A percentile compares a stretch with the other conserved stretches of the same genome.
These are phyloP conservation scores for Centropus bengalensis DNA, from an alignment of 2,113 vertebrate species.

Conservation along the genomic window DNA sequence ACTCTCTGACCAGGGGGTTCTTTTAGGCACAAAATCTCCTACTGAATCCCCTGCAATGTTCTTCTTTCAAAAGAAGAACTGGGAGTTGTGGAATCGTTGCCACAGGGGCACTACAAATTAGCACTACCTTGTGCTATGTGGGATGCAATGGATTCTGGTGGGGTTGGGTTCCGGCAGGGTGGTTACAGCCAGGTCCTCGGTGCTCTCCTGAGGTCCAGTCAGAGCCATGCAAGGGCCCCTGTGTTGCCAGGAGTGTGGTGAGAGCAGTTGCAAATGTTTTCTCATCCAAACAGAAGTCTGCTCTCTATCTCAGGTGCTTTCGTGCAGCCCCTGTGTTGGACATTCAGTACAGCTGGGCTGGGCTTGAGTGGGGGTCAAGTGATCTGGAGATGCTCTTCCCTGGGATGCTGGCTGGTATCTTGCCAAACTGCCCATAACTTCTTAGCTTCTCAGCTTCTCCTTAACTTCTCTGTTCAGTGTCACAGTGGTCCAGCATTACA, in stretches of 20 bases:
- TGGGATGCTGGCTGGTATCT: not conserved
- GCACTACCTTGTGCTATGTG: not conserved
- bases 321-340: not conserved
- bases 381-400: not conserved
- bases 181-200: not conserved
- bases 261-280: not conserved
- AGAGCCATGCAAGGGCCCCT: not conserved
- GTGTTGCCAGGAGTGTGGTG: not conserved
- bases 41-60: not conserved
- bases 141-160: not conserved
- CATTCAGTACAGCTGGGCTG: not conserved
- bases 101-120: not conserved
- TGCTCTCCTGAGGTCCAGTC: rapidly evolving
- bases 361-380: not conserved
- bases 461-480: not conserved
- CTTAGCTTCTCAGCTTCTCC: not conserved
- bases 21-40: not conserved
- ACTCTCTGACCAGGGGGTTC: not conserved
- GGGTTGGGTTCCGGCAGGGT: not conserved
- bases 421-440: not conserved
- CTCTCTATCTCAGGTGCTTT: not conserved
- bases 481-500: not conserved
- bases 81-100: not conserved
- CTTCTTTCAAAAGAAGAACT: not conserved
- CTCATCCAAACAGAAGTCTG: not conserved